Conservation (phyloP, 1,140 invertebrate genomes). For the Platorchestia sp. region DNA sequence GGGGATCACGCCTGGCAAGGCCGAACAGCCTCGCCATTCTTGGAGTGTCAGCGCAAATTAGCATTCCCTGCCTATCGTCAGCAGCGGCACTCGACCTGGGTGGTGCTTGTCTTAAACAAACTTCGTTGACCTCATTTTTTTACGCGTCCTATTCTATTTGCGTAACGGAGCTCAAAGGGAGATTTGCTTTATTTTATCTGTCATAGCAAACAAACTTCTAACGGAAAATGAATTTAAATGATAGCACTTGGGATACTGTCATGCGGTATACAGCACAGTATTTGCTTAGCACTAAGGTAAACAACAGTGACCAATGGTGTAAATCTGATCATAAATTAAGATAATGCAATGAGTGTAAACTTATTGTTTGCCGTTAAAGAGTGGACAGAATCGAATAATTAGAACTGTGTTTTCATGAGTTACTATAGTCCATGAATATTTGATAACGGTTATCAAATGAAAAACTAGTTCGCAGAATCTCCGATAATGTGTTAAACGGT, state of each 20-base stretch:
- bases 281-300: neutral
- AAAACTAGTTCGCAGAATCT: neutral
- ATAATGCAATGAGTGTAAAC: neutral
- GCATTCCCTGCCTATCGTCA: slow-evolving; percentile 51
- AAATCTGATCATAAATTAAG: neutral
- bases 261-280: neutral
- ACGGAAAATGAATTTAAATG: no score
- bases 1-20: slow-evolving; percentile 4
- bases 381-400: neutral
- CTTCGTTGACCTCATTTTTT: slow-evolving; percentile 26
- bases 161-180: neutral
- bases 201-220: neutral
- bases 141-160: neutral
- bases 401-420: neutral
- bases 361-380: neutral
- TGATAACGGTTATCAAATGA: neutral
- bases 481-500: neutral
- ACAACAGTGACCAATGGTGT: neutral
- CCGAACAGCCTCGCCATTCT: slow-evolving; percentile 14
- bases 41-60: slow-evolving; percentile 47
- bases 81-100: slow-evolving; percentile 1
- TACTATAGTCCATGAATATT: neutral
- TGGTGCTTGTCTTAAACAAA: neutral
- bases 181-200: no score
- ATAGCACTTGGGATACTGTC: no score